These are phyloP conservation scores for Flabesymbios commensalis DNA, from an alignment of 2,888 invertebrate genomes.

Conservation along the genomic window DNA sequence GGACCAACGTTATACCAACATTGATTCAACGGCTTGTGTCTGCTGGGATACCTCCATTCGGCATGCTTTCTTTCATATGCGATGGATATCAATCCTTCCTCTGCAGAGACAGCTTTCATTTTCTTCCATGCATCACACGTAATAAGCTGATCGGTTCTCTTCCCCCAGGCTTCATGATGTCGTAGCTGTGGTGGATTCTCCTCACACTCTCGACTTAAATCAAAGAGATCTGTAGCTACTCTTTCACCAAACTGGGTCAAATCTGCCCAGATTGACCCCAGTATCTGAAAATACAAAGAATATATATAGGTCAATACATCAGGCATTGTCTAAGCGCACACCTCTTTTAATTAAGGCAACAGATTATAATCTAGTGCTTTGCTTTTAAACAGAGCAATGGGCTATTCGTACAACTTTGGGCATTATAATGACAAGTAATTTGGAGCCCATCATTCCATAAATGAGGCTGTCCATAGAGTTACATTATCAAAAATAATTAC, in stretches of 20 bases:
- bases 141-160: constrained; percentile 63
- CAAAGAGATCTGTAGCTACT: constrained; percentile 63
- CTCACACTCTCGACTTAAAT: constrained; percentile 63
- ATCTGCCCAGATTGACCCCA: constrained; percentile 57
- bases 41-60: constrained; percentile 55
- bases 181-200: constrained; percentile 62
- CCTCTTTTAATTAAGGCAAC: too few species aligned
- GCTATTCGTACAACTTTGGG: too few species aligned
- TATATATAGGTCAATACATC: too few species aligned
- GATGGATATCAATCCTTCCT: constrained; percentile 65
- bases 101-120: constrained; percentile 65
- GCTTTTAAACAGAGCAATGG: too few species aligned
- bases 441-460: too few species aligned
- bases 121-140: constrained; percentile 65
- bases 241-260: constrained; percentile 64
- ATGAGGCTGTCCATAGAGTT: too few species aligned
- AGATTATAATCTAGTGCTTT: too few species aligned
- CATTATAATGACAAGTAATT: too few species aligned
- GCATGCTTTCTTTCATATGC: constrained; percentile 63
- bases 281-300: too few species aligned
- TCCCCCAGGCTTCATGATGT: constrained; percentile 66
- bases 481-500: too few species aligned
- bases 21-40: neutral
- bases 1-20: too few species aligned
- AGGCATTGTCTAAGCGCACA: too few species aligned